These are phyloP conservation scores for Paralvinella palmiformis DNA, from an alignment of 1,140 invertebrate species.

Conservation along the genomic window DNA sequence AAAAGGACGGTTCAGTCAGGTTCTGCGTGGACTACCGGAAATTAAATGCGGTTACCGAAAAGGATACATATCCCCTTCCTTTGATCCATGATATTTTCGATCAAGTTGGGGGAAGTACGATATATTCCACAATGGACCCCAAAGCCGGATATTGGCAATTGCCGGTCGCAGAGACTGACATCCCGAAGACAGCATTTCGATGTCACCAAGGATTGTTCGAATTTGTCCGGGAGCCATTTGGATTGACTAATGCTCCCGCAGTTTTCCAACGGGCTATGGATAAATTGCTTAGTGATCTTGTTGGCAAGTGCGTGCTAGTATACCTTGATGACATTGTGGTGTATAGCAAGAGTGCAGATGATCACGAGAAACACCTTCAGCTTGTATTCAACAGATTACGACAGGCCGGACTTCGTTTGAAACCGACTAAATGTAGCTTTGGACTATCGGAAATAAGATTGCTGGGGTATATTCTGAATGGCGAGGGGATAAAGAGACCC, in stretches of 20 bases:
- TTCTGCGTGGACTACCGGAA: slow-evolving; percentile 32
- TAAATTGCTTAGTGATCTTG: slow-evolving; percentile 22
- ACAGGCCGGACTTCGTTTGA: slow-evolving; percentile 46
- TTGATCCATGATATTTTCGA: slow-evolving; percentile 32
- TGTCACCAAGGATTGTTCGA: slow-evolving; percentile 21
- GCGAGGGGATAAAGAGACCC: slow-evolving; percentile 12
- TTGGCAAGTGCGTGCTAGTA: slow-evolving; percentile 27
- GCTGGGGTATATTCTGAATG: slow-evolving; percentile 37
- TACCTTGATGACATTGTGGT: slow-evolving; percentile 55
- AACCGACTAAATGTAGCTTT: slow-evolving; percentile 48
- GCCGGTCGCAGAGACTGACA: slow-evolving; percentile 32
- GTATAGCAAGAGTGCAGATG: slow-evolving; percentile 35
- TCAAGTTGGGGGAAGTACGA: slow-evolving; percentile 18
- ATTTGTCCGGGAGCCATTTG: slow-evolving; percentile 29
- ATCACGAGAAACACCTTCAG: slow-evolving; percentile 44
- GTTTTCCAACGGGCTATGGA: slow-evolving; percentile 34
- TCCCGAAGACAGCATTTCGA: slow-evolving; percentile 41
- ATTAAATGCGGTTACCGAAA: slow-evolving; percentile 28
- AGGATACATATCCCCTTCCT: slow-evolving; percentile 27
- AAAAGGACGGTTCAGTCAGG: slow-evolving; percentile 27
- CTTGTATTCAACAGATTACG: slow-evolving; percentile 42
- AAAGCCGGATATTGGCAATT: slow-evolving; percentile 46
- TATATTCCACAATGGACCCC: slow-evolving; percentile 27
- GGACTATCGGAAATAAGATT: slow-evolving; percentile 28
- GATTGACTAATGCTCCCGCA: slow-evolving; percentile 28